Evolutionary conservation across 2,113 vertebrate species (phyloP).

Genomic region (Cottus gobio): DNA sequence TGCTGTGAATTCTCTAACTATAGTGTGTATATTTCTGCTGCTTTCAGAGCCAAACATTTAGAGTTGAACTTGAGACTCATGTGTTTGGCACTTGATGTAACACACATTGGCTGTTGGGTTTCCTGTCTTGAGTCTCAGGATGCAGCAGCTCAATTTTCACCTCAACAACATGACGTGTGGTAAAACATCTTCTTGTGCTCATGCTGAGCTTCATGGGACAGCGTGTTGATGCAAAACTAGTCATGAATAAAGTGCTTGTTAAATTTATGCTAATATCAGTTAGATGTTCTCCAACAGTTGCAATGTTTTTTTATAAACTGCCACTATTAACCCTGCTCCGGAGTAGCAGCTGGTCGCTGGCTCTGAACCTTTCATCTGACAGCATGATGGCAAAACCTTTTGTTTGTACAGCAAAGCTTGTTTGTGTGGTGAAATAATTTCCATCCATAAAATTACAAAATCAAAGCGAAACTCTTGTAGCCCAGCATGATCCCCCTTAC

Average conservation of each 20-base stretch:
- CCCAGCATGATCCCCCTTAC: neutral
- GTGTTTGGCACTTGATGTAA: constrained; percentile 6
- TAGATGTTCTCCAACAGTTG: neutral
- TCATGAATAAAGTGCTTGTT: neutral
- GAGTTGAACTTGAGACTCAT: constrained; percentile 18
- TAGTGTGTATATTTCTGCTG: neutral
- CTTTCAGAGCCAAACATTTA: neutral
- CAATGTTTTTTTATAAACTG: neutral
- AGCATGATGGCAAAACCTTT: constrained; percentile 4
- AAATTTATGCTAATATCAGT: neutral
- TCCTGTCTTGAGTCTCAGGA: neutral
- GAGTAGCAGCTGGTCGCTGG: neutral
- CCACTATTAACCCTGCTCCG: neutral
- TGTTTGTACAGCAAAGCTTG: constrained; percentile 12
- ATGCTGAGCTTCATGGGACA: neutral
- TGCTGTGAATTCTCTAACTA: neutral
- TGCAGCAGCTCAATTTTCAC: constrained; percentile 20
- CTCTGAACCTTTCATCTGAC: constrained; percentile 17
- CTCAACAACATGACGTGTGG: neutral
- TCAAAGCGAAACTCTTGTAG: constrained; percentile 4
- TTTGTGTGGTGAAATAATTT: constrained; percentile 3
- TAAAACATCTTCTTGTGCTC: neutral
- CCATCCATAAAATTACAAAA: constrained; percentile 23
- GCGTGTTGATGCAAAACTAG: neutral
- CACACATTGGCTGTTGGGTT: neutral